Base-by-base conservation (phyloP, 1,140 invertebrate species). In the Melipona quadrifasciata region DNA sequence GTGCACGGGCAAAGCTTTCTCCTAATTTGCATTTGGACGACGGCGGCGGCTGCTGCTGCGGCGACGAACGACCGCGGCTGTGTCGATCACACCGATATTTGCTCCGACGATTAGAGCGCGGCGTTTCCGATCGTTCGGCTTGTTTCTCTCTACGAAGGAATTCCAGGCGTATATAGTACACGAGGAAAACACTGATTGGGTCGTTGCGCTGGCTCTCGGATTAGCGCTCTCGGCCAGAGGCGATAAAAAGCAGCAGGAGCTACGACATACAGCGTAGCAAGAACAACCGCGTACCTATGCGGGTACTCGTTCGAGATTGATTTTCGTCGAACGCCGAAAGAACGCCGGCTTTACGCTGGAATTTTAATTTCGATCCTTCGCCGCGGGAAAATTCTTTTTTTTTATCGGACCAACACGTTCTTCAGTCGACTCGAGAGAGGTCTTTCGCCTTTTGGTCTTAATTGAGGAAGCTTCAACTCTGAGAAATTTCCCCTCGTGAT, bases 1-100 rank as follows among this genome's bases (percentile, higher is more conserved):
- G 76, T 83, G 78, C 58, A 58, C 31, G 21, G 19, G 39, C 81
- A 71, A 72, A 73, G 82, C 83, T 91, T 90, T 91, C 90, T 84
- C 89, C 72, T 89, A 79, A 91, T 91, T 91, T 89, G 81, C 90
- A 91, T 90, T 82, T 84, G 70, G 82, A 80, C 70, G 80, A 80
- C 61, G 21, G n/a, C 65, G 53, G 24, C 47, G 21, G 14, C 21
- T 19, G 19, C 71, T 34, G 3, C 76, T 21, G 31, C 31, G 51
- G 70, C 31, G 71, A 51, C 31, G 2, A n/a, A 14, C 53, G 53
- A 10, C 14, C 16, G 12, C 53, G 53, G 16, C 3, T 3, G 53
- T 16, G 51, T 16, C 53, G 79, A 65, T 75, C 79, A 51, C 61
- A 34, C 65, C 70, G 82, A 89, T 90, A 90, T 90, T 89, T 91